Evolutionary conservation across 2,113 vertebrate genomes (phyloP).

Genomic region (Thinocorus orbignyianus): DNA sequence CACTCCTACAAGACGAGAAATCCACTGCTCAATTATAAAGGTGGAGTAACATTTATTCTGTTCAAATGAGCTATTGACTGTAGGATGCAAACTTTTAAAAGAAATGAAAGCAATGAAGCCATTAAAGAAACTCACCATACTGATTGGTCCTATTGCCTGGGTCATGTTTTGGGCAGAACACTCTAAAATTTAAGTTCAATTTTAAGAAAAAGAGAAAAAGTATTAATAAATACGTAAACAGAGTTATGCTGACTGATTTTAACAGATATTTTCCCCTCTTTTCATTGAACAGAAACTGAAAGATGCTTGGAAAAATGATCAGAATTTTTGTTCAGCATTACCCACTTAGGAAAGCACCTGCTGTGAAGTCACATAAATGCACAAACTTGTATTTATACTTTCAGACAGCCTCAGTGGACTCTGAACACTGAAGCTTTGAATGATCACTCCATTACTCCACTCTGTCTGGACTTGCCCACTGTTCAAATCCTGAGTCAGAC

Average conservation of each 20-base stretch:
- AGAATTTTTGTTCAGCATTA: not conserved
- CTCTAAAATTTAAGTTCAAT: slow-evolving; percentile 66
- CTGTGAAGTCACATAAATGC: not conserved
- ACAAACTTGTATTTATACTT: not conserved
- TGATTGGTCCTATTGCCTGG: slow-evolving; percentile 41
- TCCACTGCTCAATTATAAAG: not conserved
- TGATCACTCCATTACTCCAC: not conserved
- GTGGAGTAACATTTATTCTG: not conserved
- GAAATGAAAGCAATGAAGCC: not conserved
- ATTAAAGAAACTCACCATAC: slow-evolving; percentile 62
- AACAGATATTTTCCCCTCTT: slow-evolving; percentile 5
- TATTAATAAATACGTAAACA: slow-evolving; percentile 37
- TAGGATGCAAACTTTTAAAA: not conserved
- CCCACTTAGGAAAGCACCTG: not conserved
- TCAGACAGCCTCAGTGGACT: not conserved
- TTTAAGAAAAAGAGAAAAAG: slow-evolving; percentile 53
- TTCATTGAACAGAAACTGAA: not conserved
- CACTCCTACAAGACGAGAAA: not conserved
- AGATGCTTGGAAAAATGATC: not conserved
- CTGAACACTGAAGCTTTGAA: not conserved
- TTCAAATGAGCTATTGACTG: not conserved
- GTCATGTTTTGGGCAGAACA: slow-evolving; percentile 74
- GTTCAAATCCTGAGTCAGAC: not conserved
- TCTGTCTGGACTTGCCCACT: not conserved
- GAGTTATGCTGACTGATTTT: slow-evolving; percentile 15